These are phyloP conservation scores for Ormyrus rosae DNA, from an alignment of 2,888 invertebrate species.

Conservation along the genomic window DNA sequence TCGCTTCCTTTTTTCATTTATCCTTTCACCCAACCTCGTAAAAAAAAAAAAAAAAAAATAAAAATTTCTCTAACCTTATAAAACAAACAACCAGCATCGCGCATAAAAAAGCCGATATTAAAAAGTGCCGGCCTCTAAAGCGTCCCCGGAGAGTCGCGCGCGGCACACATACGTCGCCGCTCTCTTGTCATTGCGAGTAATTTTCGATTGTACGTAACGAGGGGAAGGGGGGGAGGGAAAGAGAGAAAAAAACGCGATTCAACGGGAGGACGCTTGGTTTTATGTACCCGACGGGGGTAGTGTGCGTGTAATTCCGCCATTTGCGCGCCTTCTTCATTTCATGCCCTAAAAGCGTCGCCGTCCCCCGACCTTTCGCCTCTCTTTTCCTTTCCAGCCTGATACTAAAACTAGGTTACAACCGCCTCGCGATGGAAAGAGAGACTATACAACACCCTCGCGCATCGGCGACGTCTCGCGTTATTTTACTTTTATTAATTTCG, in stretches of 20 bases:
- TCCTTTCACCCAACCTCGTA: neutral
- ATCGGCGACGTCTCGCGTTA: neutral
- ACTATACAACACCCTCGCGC: conserved; percentile 29
- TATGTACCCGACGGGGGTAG: conserved; percentile 7
- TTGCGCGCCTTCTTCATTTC: conserved; percentile 29
- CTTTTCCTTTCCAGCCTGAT: conserved; percentile 17
- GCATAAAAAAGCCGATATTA: conserved; percentile 5
- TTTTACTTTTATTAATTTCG: conserved; percentile 31
- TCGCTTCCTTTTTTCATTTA: neutral
- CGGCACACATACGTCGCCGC: neutral
- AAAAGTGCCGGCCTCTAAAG: conserved; percentile 17
- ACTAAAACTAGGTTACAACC: conserved; percentile 47
- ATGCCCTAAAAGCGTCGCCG: conserved; percentile 44
- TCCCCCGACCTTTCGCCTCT: conserved; percentile 29
- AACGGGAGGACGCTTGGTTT: neutral
- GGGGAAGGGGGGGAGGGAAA: neutral
- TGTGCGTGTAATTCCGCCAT: conserved; percentile 48
- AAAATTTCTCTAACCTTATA: neutral
- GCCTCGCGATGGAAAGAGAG: neutral
- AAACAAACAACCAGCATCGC: neutral
- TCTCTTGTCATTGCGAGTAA: neutral
- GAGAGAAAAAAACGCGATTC: neutral
- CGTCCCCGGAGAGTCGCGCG: conserved; percentile 32
- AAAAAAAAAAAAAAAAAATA: neutral
- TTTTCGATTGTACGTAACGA: conserved; percentile 9